Conservation (phyloP, 2,797 vertebrate genomes). For the Clarias fuscus region DNA sequence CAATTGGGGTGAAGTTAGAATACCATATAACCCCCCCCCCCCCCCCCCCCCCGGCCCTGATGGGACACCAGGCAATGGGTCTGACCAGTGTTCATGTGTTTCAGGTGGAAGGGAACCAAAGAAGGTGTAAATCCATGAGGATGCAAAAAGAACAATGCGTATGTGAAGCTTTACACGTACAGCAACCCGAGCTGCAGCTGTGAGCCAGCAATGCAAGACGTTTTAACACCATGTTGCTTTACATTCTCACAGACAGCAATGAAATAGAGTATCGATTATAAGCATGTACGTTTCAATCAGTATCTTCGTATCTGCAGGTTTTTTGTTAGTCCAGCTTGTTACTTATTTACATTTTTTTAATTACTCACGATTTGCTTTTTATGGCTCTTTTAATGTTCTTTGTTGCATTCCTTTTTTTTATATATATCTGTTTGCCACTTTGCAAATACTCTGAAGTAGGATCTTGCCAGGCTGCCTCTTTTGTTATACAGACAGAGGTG, state of each 20-base stretch:
- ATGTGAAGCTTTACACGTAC: not conserved
- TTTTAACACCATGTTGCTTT: not conserved
- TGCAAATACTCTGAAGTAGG: not conserved
- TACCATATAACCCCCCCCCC: not conserved
- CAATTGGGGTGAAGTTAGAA: not conserved
- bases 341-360: not conserved
- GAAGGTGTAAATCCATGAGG: no score
- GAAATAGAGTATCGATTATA: slow-evolving; percentile 4
- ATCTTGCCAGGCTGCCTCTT: not conserved
- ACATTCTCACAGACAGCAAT: not conserved
- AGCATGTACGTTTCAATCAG: not conserved
- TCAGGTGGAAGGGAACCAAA: not conserved
- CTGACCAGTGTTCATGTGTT: not conserved
- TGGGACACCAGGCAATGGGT: not conserved
- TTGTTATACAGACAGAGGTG: not conserved
- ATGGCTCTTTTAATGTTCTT: not conserved
- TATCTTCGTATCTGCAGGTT: not conserved
- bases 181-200: not conserved
- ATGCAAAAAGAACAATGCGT: no score
- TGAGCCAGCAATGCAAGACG: not conserved
- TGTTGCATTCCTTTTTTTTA: not conserved
- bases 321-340: not conserved
- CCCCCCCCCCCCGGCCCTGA: not conserved
- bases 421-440: not conserved
- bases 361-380: not conserved